Conservation (phyloP, 1,140 invertebrate genomes). For the Helicoverpa armigera region DNA sequence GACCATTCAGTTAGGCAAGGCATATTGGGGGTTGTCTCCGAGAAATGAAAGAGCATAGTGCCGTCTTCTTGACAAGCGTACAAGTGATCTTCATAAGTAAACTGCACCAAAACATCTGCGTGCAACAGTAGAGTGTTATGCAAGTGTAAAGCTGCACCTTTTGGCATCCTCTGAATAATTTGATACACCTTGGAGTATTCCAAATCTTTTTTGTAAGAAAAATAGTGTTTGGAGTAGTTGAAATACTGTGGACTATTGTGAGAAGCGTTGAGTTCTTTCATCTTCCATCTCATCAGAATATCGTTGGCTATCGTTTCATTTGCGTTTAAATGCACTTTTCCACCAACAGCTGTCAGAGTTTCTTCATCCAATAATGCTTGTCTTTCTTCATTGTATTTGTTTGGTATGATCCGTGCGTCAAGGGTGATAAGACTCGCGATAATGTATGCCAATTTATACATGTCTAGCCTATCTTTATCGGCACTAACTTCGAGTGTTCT, state of each 20-base stretch:
- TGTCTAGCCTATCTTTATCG: not conserved
- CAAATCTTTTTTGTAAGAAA: conserved; percentile 88
- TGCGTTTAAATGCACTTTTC: conserved; percentile 82
- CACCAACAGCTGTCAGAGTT: conserved; percentile 74
- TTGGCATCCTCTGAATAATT: conserved; percentile 90
- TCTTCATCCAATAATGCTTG: conserved; percentile 70
- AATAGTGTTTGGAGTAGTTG: conserved; percentile 90
- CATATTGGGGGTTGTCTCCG: conserved; percentile 64
- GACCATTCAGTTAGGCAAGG: conserved; percentile 87
- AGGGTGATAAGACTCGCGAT: conserved; percentile 17
- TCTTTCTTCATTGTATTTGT: conserved; percentile 61
- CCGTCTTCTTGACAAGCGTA: conserved; percentile 88
- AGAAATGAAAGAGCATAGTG: conserved; percentile 77
- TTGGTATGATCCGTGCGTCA: conserved; percentile 52
- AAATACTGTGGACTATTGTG: conserved; percentile 87
- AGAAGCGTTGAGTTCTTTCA: conserved; percentile 87
- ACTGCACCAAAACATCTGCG: conserved; percentile 89
- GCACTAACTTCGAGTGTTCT: too few species aligned
- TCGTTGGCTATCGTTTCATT: conserved; percentile 89
- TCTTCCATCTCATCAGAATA: conserved; percentile 89
- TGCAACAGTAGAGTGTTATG: conserved; percentile 90
- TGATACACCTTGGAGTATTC: conserved; percentile 90
- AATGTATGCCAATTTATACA: not conserved
- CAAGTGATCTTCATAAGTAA: conserved; percentile 90
- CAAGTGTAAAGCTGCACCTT: conserved; percentile 91